Percentiles rank a stretch among this genome's conserved stretches.
These are phyloP conservation scores for Spea bombifrons DNA, from an alignment of 2,113 vertebrate species.

Conservation along the genomic window DNA sequence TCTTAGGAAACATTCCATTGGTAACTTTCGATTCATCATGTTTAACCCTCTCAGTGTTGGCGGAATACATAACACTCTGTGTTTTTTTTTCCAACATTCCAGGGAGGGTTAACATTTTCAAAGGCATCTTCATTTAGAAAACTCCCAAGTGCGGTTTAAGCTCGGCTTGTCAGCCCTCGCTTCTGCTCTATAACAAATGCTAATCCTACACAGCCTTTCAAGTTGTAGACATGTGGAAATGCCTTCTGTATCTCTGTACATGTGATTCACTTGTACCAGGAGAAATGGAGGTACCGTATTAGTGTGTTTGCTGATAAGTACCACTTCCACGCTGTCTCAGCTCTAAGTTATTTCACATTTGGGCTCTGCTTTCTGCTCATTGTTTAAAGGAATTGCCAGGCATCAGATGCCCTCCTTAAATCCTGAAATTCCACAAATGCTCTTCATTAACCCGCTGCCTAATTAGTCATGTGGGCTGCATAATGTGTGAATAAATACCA, in stretches of 20 bases:
- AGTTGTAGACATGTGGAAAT: neutral
- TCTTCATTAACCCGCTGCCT: conserved; percentile 16
- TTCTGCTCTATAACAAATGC: conserved; percentile 16
- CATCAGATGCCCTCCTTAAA: conserved; percentile 8
- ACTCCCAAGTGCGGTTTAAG: neutral
- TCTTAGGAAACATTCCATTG: no score
- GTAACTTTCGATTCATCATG: no score
- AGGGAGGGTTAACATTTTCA: no score
- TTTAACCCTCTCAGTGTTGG: no score
- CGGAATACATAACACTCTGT: no score
- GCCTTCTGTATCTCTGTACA: neutral
- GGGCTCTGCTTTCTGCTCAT: neutral
- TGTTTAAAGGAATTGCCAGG: neutral
- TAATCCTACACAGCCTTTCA: neutral
- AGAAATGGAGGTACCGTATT: conserved; percentile 5
- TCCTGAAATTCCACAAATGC: conserved; percentile 19
- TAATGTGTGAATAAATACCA: neutral
- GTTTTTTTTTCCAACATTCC: no score
- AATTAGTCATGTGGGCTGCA: conserved; percentile 28
- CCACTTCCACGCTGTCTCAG: neutral
- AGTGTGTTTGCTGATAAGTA: neutral
- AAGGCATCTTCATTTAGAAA: no score
- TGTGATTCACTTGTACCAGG: conserved; percentile 25
- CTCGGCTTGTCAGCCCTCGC: conserved; percentile 1
- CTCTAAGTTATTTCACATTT: neutral